phyloP scores from a whole-genome alignment of 2,888 invertebrate species.

The Cheiracanthium punctorium region DNA sequence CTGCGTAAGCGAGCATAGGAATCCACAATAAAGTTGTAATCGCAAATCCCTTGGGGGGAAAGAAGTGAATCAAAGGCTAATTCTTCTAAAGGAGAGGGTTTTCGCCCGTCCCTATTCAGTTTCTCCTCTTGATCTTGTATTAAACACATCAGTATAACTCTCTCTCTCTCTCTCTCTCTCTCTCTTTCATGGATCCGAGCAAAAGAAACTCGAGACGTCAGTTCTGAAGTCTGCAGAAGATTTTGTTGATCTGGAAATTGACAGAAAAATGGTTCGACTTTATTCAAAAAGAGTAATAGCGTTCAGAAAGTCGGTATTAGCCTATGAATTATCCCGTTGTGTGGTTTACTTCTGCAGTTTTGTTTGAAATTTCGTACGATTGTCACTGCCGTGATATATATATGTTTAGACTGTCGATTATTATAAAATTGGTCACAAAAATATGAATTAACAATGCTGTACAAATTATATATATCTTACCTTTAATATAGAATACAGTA shows the following conservation, averaged over 20 bases:
- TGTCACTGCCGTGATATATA: too few species aligned
- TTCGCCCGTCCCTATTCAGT: background rate
- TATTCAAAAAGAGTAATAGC: background rate
- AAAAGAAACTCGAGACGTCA: background rate
- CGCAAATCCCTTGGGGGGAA: conserved; percentile 24
- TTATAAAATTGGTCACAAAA: too few species aligned
- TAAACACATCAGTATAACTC: background rate
- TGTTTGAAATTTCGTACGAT: too few species aligned
- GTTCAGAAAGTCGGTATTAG: background rate
- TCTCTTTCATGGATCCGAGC: background rate
- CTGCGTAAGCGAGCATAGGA: background rate
- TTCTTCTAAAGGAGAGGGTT: background rate
- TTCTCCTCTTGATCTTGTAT: background rate
- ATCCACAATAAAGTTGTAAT: conserved; percentile 12
- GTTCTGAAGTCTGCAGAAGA: background rate
- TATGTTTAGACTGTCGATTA: too few species aligned
- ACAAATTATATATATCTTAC: too few species aligned
- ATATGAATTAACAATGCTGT: too few species aligned
- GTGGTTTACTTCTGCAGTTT: too few species aligned
- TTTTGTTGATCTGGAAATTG: background rate
- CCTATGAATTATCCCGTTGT: background rate
- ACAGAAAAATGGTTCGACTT: background rate
- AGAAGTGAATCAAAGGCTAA: background rate
- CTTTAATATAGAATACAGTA: too few species aligned
- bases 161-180: background rate